Conservation (phyloP, 2,797 vertebrate species). For the Chelon labrosus region DNA sequence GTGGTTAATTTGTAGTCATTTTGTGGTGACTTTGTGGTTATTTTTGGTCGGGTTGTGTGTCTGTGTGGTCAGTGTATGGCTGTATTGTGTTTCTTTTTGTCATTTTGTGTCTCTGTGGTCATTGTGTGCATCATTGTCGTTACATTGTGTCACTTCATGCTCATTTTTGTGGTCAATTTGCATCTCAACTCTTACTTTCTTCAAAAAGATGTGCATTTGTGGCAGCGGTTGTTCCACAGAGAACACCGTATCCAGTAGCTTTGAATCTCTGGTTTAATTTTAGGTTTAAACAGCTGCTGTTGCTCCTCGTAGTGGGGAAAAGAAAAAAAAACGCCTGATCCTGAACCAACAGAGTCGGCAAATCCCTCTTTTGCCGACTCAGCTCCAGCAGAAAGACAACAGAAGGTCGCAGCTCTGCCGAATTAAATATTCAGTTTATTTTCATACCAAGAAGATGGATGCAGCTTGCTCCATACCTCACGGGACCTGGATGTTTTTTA, state of each 20-base stretch:
- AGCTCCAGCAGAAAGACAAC: slow-evolving; percentile 46
- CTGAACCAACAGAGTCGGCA: slow-evolving; percentile 1
- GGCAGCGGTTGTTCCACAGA: not conserved
- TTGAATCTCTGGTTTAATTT: slow-evolving; percentile 1
- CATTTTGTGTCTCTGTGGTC: too few species aligned
- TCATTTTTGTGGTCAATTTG: too few species aligned
- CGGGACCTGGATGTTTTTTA: slow-evolving; percentile 36
- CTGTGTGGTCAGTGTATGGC: too few species aligned
- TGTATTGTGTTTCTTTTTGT: too few species aligned
- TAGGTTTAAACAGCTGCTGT: not conserved
- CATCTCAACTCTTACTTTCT: too few species aligned
- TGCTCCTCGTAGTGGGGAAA: slow-evolving; percentile 4
- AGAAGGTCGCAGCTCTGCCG: slow-evolving; percentile 59
- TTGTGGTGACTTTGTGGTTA: too few species aligned
- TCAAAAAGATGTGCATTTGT: too few species aligned
- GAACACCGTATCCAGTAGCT: too few species aligned
- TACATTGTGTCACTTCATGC: too few species aligned
- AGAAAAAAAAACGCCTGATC: slow-evolving; percentile 8
- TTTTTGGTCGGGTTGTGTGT: too few species aligned
- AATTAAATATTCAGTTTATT: slow-evolving; percentile 72
- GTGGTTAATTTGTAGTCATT: too few species aligned
- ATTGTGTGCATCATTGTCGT: too few species aligned
- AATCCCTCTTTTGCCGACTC: slow-evolving; percentile 51
- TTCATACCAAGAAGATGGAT: slow-evolving; percentile 58
- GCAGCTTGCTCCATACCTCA: slow-evolving; percentile 42